A percentile compares a stretch with the other conserved stretches of the same genome.
Conservation (phyloP, 2,888 invertebrate genomes). For the Lucinisca nassula region DNA sequence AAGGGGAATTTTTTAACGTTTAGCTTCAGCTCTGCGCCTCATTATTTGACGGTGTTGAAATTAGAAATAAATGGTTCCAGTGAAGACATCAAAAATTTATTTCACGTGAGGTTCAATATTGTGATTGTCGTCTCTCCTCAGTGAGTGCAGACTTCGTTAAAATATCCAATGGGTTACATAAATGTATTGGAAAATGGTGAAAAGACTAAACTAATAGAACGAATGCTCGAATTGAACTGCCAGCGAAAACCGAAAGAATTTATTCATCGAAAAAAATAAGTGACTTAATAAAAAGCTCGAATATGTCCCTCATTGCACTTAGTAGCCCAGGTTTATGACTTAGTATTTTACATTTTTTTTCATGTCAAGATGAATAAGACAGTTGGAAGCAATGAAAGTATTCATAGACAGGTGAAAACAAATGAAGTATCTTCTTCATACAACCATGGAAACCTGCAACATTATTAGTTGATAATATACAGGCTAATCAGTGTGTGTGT, state of each 20-base stretch:
- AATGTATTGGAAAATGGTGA: not conserved
- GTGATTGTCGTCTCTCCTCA: not conserved
- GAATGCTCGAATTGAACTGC: not conserved
- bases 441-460: no score
- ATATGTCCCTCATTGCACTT: no score
- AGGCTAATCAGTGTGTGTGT: no score
- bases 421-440: no score
- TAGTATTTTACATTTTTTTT: no score
- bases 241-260: not conserved
- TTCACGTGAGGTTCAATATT: not conserved
- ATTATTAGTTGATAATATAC: no score
- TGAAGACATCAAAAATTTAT: slow-evolving; percentile 17
- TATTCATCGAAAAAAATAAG: not conserved
- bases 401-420: no score
- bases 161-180: not conserved
- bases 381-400: no score
- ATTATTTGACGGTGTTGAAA: slow-evolving; percentile 21
- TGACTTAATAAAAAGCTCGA: not conserved
- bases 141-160: slow-evolving; percentile 11
- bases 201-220: not conserved
- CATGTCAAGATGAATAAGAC: no score
- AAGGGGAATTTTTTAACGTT: not conserved
- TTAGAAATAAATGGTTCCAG: slow-evolving; percentile 20
- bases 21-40: not conserved
- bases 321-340: no score